Evolutionary conservation across 1,140 invertebrate species (phyloP), one percentile per base, ranked within the genome.

Genomic region (Drosophila chauvacae): DNA sequence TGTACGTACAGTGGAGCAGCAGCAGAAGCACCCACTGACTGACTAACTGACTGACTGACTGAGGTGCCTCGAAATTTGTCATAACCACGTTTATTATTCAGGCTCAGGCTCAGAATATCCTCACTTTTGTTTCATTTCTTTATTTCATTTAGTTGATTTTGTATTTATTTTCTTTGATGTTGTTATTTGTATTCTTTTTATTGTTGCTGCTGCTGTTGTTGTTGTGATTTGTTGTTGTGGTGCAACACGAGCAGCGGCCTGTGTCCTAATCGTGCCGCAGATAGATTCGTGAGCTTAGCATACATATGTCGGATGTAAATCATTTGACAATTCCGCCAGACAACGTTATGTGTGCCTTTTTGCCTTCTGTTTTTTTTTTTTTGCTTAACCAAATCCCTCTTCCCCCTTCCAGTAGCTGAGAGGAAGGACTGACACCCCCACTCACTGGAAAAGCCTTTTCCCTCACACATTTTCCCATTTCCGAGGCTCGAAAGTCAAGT

Each of bases 271-370:
- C 84, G 84, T 88, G 84, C 84, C 80, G 59, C 77, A 84, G 85
- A 80, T 88, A 90, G 85, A 90, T 90, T 88, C 84, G 84, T 88
- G 84, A 88, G 80, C 69, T 84, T 88, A 85, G 80, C 81, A 90
- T 88, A 88, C 84, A 88, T 90, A 84, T 88, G 84, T 88, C 77
- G 84, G 81, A 88, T 88, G 84, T 88, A 88, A 88, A 90, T 88
- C 84, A 88, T 88, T 88, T 90, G 84, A 90, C 85, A 90, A 88
- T 88, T 90, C 77, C 81, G 53, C 80, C 80, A 90, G 78, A 76
- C 74, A 37, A 76, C 74, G 50, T 60, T 61, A 47, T 74, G 66
- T 72, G 69, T 56, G 66, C 44, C 42, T 45, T 50, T 30, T 51
- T 51, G 50, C 39, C 42, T 39, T 13, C 39, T 37, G 28, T 26